A percentile compares a stretch with the other conserved stretches of the same genome.
Evolutionary conservation across 1,140 invertebrate genomes (phyloP).

Genomic region (Papilio dardanus): DNA sequence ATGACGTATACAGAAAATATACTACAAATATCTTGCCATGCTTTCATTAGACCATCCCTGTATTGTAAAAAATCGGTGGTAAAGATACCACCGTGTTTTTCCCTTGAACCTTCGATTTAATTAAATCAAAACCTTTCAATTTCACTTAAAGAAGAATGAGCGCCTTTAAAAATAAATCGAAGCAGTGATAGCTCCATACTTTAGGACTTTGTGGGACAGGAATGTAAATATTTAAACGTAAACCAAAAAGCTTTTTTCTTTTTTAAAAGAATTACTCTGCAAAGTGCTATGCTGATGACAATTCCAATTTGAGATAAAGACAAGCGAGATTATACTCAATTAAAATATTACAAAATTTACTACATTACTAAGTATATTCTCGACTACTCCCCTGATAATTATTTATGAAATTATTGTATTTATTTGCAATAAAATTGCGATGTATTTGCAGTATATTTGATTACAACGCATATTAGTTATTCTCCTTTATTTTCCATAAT

Average conservation of each 20-base stretch:
- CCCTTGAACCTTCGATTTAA: no score
- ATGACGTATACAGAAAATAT: not conserved
- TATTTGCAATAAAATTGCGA: not conserved
- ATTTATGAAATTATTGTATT: not conserved
- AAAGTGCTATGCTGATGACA: no score
- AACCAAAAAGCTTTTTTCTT: no score
- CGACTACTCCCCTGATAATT: not conserved
- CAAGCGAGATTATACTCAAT: not conserved
- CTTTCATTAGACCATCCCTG: not conserved
- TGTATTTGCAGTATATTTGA: slow-evolving; percentile 20
- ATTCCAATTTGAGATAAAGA: no score
- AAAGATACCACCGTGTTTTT: no score
- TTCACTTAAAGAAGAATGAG: no score
- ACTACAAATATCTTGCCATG: not conserved
- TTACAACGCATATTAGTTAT: slow-evolving; percentile 13
- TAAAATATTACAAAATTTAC: not conserved
- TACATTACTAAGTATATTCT: not conserved
- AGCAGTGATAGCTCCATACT: no score
- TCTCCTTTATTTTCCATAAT: slow-evolving; percentile 25
- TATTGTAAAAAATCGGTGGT: not conserved
- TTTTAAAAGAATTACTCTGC: no score
- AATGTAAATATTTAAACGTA: no score
- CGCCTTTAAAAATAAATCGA: no score
- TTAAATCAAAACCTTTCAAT: no score
- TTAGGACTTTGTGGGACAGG: no score